A percentile compares a stretch with the other conserved stretches of the same genome.
phyloP scores from a whole-genome alignment of 2,888 invertebrate genomes.

The Lepidocyrtinus sp. region DNA sequence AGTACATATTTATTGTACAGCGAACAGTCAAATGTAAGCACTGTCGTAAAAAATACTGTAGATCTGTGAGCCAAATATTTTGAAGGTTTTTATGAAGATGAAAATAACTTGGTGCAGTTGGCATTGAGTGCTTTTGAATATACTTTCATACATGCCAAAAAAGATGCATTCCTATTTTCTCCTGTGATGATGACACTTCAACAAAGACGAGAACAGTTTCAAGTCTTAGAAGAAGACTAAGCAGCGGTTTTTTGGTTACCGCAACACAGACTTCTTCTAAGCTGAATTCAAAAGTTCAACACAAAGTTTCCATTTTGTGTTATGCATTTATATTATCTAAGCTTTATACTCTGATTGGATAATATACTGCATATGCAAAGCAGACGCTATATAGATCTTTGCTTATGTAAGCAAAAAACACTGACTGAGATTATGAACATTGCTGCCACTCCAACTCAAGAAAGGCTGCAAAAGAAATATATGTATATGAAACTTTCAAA shows the following conservation, averaged over 20 bases:
- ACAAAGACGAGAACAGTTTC: conserved; percentile 48
- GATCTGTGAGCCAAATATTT: conserved; percentile 55
- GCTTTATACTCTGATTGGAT: not conserved
- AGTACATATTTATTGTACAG: not conserved
- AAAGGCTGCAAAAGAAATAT: conserved; percentile 33
- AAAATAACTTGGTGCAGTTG: conserved; percentile 60
- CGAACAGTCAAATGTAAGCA: not conserved
- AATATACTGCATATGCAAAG: not conserved
- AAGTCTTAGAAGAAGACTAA: not conserved
- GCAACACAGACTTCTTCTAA: not conserved
- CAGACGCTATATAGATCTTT: not conserved
- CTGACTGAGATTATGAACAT: not conserved
- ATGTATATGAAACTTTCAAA: conserved; percentile 28
- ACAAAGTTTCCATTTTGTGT: not conserved
- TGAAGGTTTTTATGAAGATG: conserved; percentile 61
- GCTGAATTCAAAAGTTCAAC: not conserved
- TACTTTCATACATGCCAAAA: conserved; percentile 33
- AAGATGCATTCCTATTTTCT: conserved; percentile 47
- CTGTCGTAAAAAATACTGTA: not conserved
- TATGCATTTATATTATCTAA: not conserved
- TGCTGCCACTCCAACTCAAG: too few species aligned
- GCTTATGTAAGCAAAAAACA: conserved; percentile 23
- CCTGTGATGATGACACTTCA: conserved; percentile 55
- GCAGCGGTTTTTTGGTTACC: conserved; percentile 51
- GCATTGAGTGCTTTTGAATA: conserved; percentile 58